phyloP scores from a whole-genome alignment of 2,888 invertebrate species.

The Netelia fuscicornis region DNA sequence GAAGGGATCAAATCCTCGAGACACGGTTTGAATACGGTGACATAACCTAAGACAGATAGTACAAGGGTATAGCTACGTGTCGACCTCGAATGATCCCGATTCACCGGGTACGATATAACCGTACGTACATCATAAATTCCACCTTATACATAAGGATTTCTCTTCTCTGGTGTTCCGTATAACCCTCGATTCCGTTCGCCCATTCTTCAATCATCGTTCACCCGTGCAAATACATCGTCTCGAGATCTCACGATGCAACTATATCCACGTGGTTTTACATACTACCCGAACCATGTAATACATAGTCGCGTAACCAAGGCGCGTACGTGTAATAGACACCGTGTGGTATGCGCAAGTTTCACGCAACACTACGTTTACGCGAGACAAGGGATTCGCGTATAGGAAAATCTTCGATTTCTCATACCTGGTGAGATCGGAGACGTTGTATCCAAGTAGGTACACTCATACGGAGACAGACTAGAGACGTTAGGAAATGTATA shows the following conservation, averaged over 20 bases:
- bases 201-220: conserved; percentile 58
- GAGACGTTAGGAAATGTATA: background rate
- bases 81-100: conserved; percentile 42
- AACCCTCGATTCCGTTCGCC: conserved; percentile 19
- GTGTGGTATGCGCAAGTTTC: no score
- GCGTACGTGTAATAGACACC: background rate
- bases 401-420: conserved; percentile 42
- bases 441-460: background rate
- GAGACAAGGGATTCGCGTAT: conserved; percentile 6
- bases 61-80: background rate
- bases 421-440: background rate
- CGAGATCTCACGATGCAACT: conserved; percentile 43
- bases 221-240: conserved; percentile 56
- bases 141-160: conserved; percentile 35
- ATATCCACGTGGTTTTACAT: conserved; percentile 22
- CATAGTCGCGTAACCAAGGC: conserved; percentile 8
- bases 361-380: background rate
- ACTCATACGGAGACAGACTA: background rate
- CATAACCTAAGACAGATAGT: background rate
- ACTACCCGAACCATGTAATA: conserved; percentile 21
- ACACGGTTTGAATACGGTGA: background rate
- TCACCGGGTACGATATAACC: background rate
- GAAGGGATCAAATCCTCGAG: background rate
- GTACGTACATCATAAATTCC: conserved; percentile 40
- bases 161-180: conserved; percentile 29